Percentiles rank a stretch among this genome's conserved stretches.
Conservation (phyloP, 2,797 vertebrate genomes). For the Gambusia yucatana region DNA sequence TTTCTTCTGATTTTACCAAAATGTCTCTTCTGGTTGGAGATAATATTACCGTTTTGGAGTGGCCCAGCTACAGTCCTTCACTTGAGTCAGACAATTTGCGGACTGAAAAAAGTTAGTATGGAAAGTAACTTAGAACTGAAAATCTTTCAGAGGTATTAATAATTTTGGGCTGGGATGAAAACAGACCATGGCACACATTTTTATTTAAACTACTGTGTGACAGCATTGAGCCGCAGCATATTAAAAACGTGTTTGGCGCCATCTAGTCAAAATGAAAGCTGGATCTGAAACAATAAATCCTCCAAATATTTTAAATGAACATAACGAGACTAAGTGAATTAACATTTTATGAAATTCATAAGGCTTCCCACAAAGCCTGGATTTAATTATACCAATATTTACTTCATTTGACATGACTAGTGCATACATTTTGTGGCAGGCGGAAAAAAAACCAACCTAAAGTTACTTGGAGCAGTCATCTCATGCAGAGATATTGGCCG, state of each 20-base stretch:
- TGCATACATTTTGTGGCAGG: neutral
- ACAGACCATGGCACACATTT: neutral
- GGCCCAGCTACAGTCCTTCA: neutral
- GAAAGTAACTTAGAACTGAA: neutral
- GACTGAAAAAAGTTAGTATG: neutral
- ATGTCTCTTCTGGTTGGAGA: neutral
- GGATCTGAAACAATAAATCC: neutral
- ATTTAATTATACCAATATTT: neutral
- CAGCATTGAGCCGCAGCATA: too few species aligned
- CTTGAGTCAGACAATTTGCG: neutral
- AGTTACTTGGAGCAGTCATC: neutral
- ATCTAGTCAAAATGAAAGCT: neutral
- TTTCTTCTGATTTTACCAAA: neutral
- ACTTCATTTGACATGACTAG: neutral
- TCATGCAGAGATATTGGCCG: constrained; percentile 7
- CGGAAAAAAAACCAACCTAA: neutral
- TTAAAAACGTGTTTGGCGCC: neutral
- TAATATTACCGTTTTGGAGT: neutral
- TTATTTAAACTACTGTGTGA: neutral
- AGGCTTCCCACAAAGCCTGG: neutral
- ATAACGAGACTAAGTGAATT: neutral
- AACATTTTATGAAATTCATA: neutral
- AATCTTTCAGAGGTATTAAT: neutral
- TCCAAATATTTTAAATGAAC: neutral
- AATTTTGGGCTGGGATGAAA: neutral